Evolutionary conservation across 2,888 invertebrate genomes (phyloP), one percentile per base, ranked within the genome.

Genomic region (Tineola bisselliella): DNA sequence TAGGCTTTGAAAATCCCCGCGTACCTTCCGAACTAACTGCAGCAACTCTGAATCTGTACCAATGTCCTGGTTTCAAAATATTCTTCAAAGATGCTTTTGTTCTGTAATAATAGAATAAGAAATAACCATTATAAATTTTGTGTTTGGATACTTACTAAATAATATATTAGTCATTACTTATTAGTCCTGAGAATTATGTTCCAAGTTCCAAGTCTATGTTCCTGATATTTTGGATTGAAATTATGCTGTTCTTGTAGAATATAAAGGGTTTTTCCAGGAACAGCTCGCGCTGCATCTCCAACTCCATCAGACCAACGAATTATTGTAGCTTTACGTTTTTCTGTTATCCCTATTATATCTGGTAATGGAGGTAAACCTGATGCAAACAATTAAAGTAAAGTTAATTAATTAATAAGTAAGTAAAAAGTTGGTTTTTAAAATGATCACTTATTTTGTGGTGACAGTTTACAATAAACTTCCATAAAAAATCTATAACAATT

Each of bases 21-120:
- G 92, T 92, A 0, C 94, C 94, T 60, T 90, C 88, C 0, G 88
- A 89, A 70, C 91, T 93, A 2, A 94, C 89, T 0, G 93, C 91
- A 0, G 93, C 93, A 4, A 93, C 91, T n/a, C 93, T 87, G 70
- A 93, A 93, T 66, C 93, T 91, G 75, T 93, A 94, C 93, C 93
- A 93, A 59, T 91, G 89, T 3, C 93, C 93, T 0, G 92, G 91
- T 69, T 90, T 90, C 59, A 90, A 74, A 31, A 89, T 73, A 61
- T 88, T 87, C 18, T 87, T 88, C 11, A 91, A 74, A 0, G 88
- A 81, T 1, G 87, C 84, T 64, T 84, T 88, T 0, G 88, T 83
- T 66, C 89, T 90, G 64, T 70, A 62, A 54, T 12, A 52, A 17
- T 4, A 18, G 54, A 48, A 8, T 3, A 48, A 31, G 31, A 31